Conservation (phyloP, 2,113 vertebrate species). For the Saguinus imperator region DNA sequence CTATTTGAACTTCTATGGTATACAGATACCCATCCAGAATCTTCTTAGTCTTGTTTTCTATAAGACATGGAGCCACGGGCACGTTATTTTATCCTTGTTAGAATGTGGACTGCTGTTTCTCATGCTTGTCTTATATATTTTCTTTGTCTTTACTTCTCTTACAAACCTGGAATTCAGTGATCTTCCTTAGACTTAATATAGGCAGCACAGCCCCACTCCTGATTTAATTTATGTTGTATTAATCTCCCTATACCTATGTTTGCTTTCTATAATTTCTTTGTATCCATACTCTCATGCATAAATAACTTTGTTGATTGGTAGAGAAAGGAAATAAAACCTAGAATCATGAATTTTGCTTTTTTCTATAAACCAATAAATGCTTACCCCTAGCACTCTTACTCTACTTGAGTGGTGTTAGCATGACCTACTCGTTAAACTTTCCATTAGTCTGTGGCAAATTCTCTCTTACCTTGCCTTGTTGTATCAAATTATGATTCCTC, state of each 20-base stretch:
- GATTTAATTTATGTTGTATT: neutral
- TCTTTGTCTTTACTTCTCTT: neutral
- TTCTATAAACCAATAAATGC: neutral
- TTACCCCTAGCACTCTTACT: neutral
- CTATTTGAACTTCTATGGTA: neutral
- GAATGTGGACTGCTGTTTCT: neutral
- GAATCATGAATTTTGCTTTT: neutral
- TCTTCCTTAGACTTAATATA: neutral
- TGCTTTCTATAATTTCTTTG: neutral
- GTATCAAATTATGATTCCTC: neutral
- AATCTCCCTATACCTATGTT: neutral
- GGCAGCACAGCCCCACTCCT: rapidly evolving
- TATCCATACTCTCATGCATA: neutral
- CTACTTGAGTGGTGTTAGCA: neutral
- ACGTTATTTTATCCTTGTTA: neutral
- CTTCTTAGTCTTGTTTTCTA: neutral
- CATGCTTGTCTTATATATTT: rapidly evolving
- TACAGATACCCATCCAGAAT: neutral
- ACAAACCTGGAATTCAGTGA: neutral
- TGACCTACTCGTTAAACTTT: neutral
- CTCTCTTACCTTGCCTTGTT: neutral
- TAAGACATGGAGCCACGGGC: rapidly evolving
- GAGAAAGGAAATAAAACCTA: neutral
- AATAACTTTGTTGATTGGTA: neutral
- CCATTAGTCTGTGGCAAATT: neutral